These are phyloP conservation scores for Coccyzus lansbergi DNA, from an alignment of 2,797 vertebrate genomes.

Conservation along the genomic window DNA sequence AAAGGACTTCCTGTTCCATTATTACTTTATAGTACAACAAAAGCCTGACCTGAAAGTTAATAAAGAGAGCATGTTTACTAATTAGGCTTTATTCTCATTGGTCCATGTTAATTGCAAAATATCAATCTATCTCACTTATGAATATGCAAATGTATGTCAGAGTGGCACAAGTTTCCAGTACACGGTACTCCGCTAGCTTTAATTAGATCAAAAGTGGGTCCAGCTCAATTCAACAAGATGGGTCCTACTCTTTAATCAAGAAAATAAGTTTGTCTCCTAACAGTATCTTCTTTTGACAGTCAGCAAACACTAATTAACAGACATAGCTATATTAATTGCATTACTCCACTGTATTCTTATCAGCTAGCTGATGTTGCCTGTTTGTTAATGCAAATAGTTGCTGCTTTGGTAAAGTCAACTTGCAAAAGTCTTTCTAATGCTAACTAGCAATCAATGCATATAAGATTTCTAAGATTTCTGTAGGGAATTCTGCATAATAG, in stretches of 20 bases:
- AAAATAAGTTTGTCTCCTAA: conserved; percentile 79
- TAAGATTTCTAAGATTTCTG: conserved; percentile 81
- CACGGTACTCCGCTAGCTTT: conserved; percentile 71
- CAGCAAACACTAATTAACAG: conserved; percentile 83
- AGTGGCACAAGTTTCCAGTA: conserved; percentile 72
- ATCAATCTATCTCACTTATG: conserved; percentile 79
- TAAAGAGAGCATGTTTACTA: conserved; percentile 81
- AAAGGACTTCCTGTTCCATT: conserved; percentile 64
- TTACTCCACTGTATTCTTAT: conserved; percentile 77
- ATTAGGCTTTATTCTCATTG: conserved; percentile 80
- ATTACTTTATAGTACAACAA: conserved; percentile 75
- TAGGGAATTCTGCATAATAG: conserved; percentile 81
- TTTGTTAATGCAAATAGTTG: conserved; percentile 78
- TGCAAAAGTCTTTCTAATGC: conserved; percentile 76
- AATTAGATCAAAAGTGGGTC: conserved; percentile 82
- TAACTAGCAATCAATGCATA: conserved; percentile 80
- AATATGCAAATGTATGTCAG: conserved; percentile 81
- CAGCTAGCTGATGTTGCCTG: conserved; percentile 75
- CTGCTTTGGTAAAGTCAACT: conserved; percentile 75
- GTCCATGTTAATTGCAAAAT: conserved; percentile 81
- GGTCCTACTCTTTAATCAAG: conserved; percentile 79
- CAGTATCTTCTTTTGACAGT: conserved; percentile 79
- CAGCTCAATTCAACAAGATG: conserved; percentile 74
- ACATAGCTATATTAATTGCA: conserved; percentile 83
- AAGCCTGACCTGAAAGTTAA: conserved; percentile 79